Evolutionary conservation across 2,888 invertebrate species (phyloP), one percentile per base, ranked within the genome.

Genomic region (Amblyjoppa proteus): DNA sequence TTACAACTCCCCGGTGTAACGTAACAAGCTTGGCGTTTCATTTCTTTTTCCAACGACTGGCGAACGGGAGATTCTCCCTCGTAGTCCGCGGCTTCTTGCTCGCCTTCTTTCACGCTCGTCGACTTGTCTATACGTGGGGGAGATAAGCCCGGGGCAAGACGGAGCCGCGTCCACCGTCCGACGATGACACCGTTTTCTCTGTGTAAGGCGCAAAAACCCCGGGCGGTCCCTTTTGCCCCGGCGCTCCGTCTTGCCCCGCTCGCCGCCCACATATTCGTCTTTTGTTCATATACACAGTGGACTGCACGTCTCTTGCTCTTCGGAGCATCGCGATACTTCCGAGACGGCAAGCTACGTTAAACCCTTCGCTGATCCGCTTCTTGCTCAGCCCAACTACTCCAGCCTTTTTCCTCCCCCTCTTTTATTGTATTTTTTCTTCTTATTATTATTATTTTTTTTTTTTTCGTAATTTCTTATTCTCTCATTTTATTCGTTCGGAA

Each of bases 1-100:
- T 69, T 68, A 58, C 81, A 74, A 81, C 69, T 61, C 81, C 75
- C 81, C 69, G 34, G 69, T 75, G 81, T 69, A 61, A 75, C 69
- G 75, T 81, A 81, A 81, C 68, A 58, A 75, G 58, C 38, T 68
- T 31, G 49, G 28, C 25, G 64, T 66, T 58, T 34, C 49, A 49
- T 70, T 70, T 81, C 75, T 58, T 75, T 69, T 45, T 69, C 31
- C 69, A n/a, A 53, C 31, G 73, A 0, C n/a, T 31, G 70, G 75
- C 38, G 51, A 25, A 31, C 45, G 31, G 51, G 34, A 41, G 45
- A 38, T 25, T 34, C 31, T 61, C 64, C 7, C 20, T 49, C 34
- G 13, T 41, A 64, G 25, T 45, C 20, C 28, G 31, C 61, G 34
- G 13, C 16, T 16, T 31, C 31, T 31, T 16, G n/a, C 28, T 28